Base-by-base conservation (phyloP, 1,140 invertebrate species). In the Phenacoccus solenopsis region DNA sequence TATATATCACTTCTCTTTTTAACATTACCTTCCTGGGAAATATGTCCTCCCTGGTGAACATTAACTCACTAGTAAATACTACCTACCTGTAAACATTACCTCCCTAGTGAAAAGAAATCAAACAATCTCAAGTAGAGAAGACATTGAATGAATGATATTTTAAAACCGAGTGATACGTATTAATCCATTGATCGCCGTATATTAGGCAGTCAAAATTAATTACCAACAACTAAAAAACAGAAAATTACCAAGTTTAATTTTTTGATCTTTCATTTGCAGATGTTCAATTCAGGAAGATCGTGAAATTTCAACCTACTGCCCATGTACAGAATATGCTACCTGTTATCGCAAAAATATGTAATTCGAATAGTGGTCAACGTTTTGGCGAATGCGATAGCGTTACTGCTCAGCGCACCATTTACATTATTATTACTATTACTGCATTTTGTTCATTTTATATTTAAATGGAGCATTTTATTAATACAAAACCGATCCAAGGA, bases 281-380 rank as follows among this genome's bases (percentile, higher is more conserved):
- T 64, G 59, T 24, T 24, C 10, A 64, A 24, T 27, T 64, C 21
- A 64, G 12, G 59, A 64, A 27, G 25, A 64, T 25, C 22, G 59
- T 5, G 25, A 64, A 64, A 25, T 64, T 64, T 16, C 38, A 49
- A 49, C 38, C 16, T 24, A 64, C 59, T 64, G 59, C 59, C 59
- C 59, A 64, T 64, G 59, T 64, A 64, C 59, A 64, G 59, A 64
- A 64, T 64, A 64, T 64, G 59, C 16, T 64, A 64, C 25, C 22
- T 64, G 25, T 25, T 64, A 64, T 64, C 59, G 22, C 21, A 64
- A 22, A 64, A 64, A 27, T 64, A 64, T 64, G 20, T 64, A 5
- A 25, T 64, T 27, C 59, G 59, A 64, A 64, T 27, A 24, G 2
- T 64, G 2, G 25, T 64, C 16, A 24, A 16, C 25, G 16, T 64